phyloP scores from a whole-genome alignment of 2,113 vertebrate species.

The Gopherus evgoodei region DNA sequence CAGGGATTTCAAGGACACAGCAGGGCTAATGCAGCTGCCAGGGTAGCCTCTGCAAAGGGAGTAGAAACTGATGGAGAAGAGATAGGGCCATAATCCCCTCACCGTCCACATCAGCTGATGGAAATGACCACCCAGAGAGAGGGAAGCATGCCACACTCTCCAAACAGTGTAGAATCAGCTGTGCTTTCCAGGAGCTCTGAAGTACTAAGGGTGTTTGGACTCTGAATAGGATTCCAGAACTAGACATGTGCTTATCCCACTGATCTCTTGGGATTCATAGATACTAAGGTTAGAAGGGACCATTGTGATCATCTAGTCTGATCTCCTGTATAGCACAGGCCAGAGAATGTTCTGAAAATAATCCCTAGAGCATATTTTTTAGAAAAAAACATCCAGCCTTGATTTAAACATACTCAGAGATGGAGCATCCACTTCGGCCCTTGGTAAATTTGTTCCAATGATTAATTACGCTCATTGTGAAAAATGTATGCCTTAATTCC shows the following conservation, averaged over 20 bases:
- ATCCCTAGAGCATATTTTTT: neutral
- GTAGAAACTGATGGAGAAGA: neutral
- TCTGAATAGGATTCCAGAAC: neutral
- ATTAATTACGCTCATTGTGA: neutral
- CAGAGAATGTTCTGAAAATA: neutral
- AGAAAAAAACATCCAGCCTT: neutral
- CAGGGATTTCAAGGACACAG: neutral
- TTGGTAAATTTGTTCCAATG: neutral
- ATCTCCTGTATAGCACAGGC: neutral
- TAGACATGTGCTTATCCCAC: neutral
- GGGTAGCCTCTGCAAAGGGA: neutral
- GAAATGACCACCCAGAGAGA: neutral
- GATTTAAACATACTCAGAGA: neutral
- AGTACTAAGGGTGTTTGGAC: fast-evolving
- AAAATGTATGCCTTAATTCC: neutral
- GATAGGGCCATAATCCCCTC: neutral
- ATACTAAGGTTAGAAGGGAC: neutral
- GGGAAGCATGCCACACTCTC: neutral
- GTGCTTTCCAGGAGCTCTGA: neutral
- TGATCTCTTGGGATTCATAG: neutral
- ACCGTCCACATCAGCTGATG: neutral
- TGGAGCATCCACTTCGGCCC: neutral
- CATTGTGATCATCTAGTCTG: neutral
- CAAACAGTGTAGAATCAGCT: fast-evolving
- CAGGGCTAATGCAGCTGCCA: fast-evolving